These are phyloP conservation scores for Furnarius figulus DNA, from an alignment of 2,113 vertebrate species.

Conservation along the genomic window DNA sequence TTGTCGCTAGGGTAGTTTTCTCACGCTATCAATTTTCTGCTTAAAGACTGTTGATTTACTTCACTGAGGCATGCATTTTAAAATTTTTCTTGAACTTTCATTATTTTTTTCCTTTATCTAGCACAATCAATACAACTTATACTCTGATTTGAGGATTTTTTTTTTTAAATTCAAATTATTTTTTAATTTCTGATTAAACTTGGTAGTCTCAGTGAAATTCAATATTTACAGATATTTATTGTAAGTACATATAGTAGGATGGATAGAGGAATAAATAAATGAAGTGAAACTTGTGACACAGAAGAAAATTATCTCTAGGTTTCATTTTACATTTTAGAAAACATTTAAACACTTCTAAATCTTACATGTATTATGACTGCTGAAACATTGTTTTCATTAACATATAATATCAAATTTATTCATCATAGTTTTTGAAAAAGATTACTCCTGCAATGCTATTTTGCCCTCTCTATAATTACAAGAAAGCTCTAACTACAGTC, in stretches of 20 bases:
- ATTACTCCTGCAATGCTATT: rapidly evolving
- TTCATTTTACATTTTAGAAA: background rate
- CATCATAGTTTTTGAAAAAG: background rate
- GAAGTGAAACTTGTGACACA: background rate
- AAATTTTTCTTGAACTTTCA: background rate
- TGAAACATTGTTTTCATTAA: background rate
- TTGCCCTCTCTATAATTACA: rapidly evolving
- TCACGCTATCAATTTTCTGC: rapidly evolving
- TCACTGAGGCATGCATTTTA: background rate
- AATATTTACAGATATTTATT: background rate
- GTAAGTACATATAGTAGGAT: background rate
- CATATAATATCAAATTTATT: background rate
- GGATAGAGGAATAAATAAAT: background rate
- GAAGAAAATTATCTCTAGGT: background rate
- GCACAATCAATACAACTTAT: background rate
- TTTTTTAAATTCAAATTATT: background rate
- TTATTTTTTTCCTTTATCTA: background rate
- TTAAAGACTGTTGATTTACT: background rate
- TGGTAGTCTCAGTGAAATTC: background rate
- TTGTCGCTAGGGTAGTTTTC: background rate
- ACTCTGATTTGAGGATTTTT: background rate
- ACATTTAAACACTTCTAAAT: background rate
- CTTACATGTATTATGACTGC: background rate
- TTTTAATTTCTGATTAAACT: background rate
- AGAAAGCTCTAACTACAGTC: background rate